These are phyloP conservation scores for Trogon melanurus DNA, from an alignment of 2,113 vertebrate genomes.

Conservation along the genomic window DNA sequence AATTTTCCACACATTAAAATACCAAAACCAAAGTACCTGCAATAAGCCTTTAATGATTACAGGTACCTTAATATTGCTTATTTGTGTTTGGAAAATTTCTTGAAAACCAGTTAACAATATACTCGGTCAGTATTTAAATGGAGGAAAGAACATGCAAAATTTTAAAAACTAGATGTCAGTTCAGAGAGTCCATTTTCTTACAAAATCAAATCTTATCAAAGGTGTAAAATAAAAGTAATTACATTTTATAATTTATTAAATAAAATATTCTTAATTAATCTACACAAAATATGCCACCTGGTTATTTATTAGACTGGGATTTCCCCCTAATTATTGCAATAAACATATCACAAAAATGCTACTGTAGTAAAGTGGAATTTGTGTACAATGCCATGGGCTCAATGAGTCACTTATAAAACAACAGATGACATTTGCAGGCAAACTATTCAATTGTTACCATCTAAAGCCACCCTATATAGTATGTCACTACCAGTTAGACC, in stretches of 20 bases:
- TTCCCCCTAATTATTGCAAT: background rate
- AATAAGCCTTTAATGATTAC: background rate
- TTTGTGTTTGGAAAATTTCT: background rate
- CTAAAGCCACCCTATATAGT: background rate
- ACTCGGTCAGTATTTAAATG: background rate
- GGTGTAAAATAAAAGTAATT: background rate
- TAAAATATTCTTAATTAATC: background rate
- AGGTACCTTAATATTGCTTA: background rate
- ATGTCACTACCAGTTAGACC: background rate
- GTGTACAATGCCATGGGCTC: rapidly evolving
- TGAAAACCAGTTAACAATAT: background rate
- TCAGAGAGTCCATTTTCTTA: background rate
- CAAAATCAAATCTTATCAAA: background rate
- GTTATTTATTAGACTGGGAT: background rate
- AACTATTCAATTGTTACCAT: background rate
- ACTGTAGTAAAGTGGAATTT: background rate
- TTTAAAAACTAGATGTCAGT: background rate
- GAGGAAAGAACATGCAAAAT: background rate
- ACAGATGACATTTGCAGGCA: background rate
- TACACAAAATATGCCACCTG: background rate
- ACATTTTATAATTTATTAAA: background rate
- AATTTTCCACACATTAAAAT: background rate
- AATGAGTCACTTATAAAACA: background rate
- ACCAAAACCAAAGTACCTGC: background rate
- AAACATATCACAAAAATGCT: background rate